phyloP scores from a whole-genome alignment of 2,113 vertebrate genomes.

The Aptenodytes forsteri region DNA sequence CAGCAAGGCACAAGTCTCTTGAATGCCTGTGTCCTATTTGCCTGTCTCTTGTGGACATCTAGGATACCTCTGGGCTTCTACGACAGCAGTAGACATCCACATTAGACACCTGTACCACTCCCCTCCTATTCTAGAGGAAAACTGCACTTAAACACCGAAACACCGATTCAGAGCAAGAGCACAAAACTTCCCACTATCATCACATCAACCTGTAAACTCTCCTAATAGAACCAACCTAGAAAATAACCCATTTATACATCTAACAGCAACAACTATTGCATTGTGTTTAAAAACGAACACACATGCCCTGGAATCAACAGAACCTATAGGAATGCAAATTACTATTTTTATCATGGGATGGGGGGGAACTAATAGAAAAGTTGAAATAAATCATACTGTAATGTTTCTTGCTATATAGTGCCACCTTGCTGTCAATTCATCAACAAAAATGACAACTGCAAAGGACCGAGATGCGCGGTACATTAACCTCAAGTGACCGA shows the following conservation, averaged over 20 bases:
- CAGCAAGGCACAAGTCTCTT: background rate
- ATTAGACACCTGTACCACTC: background rate
- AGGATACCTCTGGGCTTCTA: background rate
- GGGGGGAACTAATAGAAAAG: background rate
- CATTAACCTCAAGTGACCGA: rapidly evolving
- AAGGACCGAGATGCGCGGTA: rapidly evolving
- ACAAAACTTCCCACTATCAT: background rate
- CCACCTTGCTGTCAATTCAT: constrained; percentile 65
- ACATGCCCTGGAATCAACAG: rapidly evolving
- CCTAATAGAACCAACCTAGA: background rate
- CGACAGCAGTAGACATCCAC: rapidly evolving
- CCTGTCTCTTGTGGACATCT: background rate
- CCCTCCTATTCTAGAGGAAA: background rate
- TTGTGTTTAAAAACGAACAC: background rate
- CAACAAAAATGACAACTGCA: background rate
- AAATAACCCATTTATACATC: background rate
- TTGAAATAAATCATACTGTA: background rate
- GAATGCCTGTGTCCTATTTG: background rate
- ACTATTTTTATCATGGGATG: background rate
- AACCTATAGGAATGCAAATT: background rate
- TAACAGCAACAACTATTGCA: background rate
- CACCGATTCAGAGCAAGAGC: background rate
- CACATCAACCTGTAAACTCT: background rate
- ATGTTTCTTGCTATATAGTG: constrained; percentile 49
- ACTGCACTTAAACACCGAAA: background rate